Evolutionary conservation across 2,888 invertebrate species (phyloP).

Genomic region (Miltochrista miniata): DNA sequence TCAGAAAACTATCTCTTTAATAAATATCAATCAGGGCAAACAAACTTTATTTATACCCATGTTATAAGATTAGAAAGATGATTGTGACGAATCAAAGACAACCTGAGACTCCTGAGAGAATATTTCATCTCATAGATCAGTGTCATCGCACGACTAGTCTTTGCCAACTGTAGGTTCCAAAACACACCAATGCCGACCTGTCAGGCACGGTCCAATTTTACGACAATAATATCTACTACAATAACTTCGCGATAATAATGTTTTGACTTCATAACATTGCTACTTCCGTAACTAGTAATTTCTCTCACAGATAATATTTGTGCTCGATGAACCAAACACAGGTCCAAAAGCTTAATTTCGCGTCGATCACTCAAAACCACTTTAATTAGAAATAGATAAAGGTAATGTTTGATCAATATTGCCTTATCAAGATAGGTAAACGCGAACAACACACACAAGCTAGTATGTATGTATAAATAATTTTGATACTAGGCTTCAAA

Average conservation of each 20-base stretch:
- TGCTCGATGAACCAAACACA: background rate
- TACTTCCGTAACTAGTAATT: background rate
- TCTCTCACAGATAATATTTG: no score
- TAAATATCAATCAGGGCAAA: no score
- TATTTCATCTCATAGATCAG: slow-evolving; percentile 59
- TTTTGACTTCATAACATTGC: background rate
- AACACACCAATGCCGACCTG: slow-evolving; percentile 52
- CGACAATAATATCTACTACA: slow-evolving; percentile 27
- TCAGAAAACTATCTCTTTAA: no score
- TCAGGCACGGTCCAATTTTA: slow-evolving; percentile 58
- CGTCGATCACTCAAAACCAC: slow-evolving; percentile 23
- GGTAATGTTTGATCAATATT: slow-evolving; percentile 33
- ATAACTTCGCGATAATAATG: slow-evolving; percentile 10
- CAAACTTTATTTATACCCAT: no score
- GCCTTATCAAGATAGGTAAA: slow-evolving; percentile 31
- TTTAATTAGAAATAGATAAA: slow-evolving; percentile 26
- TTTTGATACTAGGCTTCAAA: background rate
- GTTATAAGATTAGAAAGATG: no score
- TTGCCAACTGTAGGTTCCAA: slow-evolving; percentile 47
- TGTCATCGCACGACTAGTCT: slow-evolving; percentile 33
- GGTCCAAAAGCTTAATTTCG: slow-evolving; percentile 23
- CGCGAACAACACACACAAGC: slow-evolving; percentile 8
- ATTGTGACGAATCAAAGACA: slow-evolving; percentile 19
- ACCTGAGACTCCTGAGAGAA: slow-evolving; percentile 35
- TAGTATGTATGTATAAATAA: slow-evolving; percentile 11